Percentiles rank a stretch among this genome's conserved stretches.
Evolutionary conservation across 2,113 vertebrate species (phyloP).

Genomic region (Brachionichthys hirsutus): DNA sequence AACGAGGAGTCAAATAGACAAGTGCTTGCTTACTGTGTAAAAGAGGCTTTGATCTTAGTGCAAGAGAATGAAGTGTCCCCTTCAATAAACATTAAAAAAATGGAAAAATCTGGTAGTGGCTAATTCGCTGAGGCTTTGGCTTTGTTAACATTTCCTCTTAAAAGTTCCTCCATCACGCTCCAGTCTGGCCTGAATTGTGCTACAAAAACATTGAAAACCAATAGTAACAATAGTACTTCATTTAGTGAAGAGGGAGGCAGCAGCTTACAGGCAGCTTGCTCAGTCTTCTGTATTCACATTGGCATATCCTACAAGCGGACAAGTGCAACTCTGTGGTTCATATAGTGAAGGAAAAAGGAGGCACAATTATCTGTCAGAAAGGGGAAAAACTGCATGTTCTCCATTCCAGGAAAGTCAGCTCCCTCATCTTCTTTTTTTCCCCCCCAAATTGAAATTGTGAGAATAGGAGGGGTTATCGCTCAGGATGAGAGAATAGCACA

Average conservation of each 20-base stretch:
- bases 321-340: slow-evolving; percentile 70
- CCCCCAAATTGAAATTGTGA: not conserved
- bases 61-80: slow-evolving; percentile 20
- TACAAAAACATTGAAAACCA: slow-evolving; percentile 60
- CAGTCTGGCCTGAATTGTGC: slow-evolving; percentile 39
- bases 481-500: slow-evolving; percentile 31
- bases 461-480: not conserved
- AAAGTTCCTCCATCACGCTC: slow-evolving; percentile 31
- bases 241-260: slow-evolving; percentile 46
- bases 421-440: slow-evolving; percentile 1
- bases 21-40: slow-evolving; percentile 13
- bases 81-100: slow-evolving; percentile 15
- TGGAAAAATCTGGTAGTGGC: slow-evolving; percentile 35
- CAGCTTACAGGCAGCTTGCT: slow-evolving; percentile 27
- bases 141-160: slow-evolving; percentile 34
- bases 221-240: slow-evolving; percentile 39
- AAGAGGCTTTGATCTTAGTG: slow-evolving; percentile 7
- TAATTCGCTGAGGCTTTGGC: slow-evolving; percentile 21
- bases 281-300: slow-evolving; percentile 49
- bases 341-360: slow-evolving; percentile 51
- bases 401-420: slow-evolving; percentile 15
- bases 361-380: slow-evolving; percentile 51
- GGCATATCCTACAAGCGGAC: slow-evolving; percentile 47
- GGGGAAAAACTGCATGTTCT: slow-evolving; percentile 35
- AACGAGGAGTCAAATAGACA: slow-evolving; percentile 10